Conservation (phyloP, 2,797 vertebrate genomes). For the Monodelphis domestica region DNA sequence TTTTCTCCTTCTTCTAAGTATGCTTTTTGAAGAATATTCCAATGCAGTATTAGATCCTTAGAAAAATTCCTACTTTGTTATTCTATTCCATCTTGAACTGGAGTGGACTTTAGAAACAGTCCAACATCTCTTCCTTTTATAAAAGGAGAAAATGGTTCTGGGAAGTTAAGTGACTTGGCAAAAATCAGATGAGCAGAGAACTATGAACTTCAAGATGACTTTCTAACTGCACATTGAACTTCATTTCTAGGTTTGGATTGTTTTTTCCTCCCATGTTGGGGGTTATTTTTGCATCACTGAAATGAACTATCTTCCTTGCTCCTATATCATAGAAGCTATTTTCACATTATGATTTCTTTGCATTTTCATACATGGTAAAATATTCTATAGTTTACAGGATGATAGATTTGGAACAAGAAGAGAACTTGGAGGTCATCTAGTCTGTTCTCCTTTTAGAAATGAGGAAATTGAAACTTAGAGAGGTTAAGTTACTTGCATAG, state of each 20-base stretch:
- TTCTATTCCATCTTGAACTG: not conserved
- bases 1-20: not conserved
- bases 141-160: constrained; percentile 21
- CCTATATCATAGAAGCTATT: constrained; percentile 80
- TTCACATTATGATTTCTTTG: constrained; percentile 80
- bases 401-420: not conserved
- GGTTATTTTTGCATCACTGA: constrained; percentile 78
- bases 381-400: not conserved
- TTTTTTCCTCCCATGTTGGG: constrained; percentile 70
- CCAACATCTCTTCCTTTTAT: not conserved
- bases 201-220: constrained; percentile 70
- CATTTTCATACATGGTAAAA: constrained; percentile 66
- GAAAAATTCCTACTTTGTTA: not conserved
- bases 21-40: not conserved
- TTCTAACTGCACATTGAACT: constrained; percentile 69
- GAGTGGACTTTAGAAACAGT: not conserved
- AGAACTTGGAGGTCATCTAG: not conserved
- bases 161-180: constrained; percentile 71
- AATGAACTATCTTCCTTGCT: constrained; percentile 78
- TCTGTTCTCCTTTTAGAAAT: not conserved
- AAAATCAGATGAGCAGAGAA: constrained; percentile 71
- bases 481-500: not conserved
- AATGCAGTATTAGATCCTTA: not conserved
- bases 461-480: not conserved
- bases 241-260: constrained; percentile 80